Percentiles rank a stretch among this genome's conserved stretches.
Conservation (phyloP, 1,140 invertebrate species). For the Macrosteles quadrilineatus region DNA sequence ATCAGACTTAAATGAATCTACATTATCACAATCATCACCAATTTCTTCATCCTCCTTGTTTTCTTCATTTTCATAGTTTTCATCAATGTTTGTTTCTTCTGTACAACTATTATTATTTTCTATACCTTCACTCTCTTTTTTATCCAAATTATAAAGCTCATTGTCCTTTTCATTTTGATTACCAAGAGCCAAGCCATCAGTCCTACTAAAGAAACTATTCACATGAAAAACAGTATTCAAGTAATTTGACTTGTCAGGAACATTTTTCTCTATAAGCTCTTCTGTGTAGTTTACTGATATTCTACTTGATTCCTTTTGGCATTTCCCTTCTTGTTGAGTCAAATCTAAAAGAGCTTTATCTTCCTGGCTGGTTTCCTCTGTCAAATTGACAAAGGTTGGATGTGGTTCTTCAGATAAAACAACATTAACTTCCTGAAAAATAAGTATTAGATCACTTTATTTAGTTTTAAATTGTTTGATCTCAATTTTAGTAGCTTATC, state of each 20-base stretch:
- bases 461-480: too few species aligned
- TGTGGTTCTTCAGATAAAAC: background rate
- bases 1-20: background rate
- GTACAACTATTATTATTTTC: background rate
- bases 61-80: background rate
- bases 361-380: background rate
- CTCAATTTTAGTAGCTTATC: too few species aligned
- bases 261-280: too few species aligned
- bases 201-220: conserved; percentile 2
- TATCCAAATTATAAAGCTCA: background rate
- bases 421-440: conserved; percentile 5
- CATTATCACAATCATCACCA: background rate
- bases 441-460: too few species aligned
- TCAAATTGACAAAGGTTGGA: background rate
- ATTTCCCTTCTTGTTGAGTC: conserved; percentile 3
- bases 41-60: background rate
- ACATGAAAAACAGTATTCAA: background rate
- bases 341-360: conserved; percentile 13
- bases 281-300: too few species aligned
- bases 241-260: too few species aligned
- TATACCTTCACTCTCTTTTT: background rate
- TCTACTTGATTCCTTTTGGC: too few species aligned
- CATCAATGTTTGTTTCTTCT: background rate
- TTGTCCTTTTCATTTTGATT: background rate
- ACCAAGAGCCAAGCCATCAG: background rate